Base-by-base conservation (phyloP, 2,113 vertebrate species). In the Sigmodon hispidus region DNA sequence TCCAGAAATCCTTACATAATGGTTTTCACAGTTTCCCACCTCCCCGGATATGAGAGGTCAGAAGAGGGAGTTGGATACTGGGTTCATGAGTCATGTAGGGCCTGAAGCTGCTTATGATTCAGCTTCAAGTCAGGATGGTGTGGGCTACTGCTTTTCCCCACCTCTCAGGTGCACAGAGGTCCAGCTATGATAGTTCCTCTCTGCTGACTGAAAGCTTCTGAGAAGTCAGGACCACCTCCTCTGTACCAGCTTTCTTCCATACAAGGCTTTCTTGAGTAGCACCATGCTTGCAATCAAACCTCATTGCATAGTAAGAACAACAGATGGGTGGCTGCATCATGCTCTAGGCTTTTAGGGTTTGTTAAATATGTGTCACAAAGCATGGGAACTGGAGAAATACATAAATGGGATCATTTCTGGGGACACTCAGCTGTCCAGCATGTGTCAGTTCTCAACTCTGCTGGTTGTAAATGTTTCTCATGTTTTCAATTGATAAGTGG, bases 241-340 rank as follows among this genome's bases (percentile, higher is more conserved):
- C 7, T 19, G 36, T 24, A 1, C 17, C 11, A 17, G 7, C 24
- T n/a, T 43, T 87, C 50, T 70, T n/a, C 73, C 11, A 1, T 3
- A 10, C 19, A 8, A 0, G 21, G 48, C 29, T 21, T 0, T 22
- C n/a, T 19, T 0, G 0, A 26, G 73, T 3, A 7, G 40, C 0
- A 0, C 24, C 0, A 12, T 0, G 65, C 76, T 88, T 57, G 9
- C 0, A 24, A 8, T 12, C 36, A 13, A 67, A 43, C 89, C 40
- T 22, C 55, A 7, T 34, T 29, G 17, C 19, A 2, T 9, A 36
- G 48, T 48, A 34, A 50, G 48, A 29, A 24, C 0, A 11, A 0
- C 0, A 5, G 0, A 7, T 45, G 9, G 3, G 4, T 0, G n/a
- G 36, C 31, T 77, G 22, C 31, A 0, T 50, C 36, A 0, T 0